A percentile compares a stretch with the other conserved stretches of the same genome.
These are phyloP conservation scores for Setophaga petechia DNA, from an alignment of 2,113 vertebrate species.

Conservation along the genomic window DNA sequence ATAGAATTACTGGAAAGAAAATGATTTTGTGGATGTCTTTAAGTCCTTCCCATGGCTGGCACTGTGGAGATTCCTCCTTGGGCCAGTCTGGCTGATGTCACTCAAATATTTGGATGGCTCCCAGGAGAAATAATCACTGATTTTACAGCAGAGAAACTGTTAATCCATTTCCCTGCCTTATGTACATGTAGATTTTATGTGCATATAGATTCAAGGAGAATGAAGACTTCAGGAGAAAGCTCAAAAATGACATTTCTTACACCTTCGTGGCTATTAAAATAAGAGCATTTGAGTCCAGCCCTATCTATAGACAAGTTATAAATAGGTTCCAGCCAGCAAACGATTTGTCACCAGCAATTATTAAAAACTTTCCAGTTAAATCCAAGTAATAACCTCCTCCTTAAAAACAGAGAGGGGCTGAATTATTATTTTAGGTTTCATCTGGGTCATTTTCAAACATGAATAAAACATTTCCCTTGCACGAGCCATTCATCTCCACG, in stretches of 20 bases:
- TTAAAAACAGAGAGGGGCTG: neutral
- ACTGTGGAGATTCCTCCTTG: neutral
- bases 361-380: neutral
- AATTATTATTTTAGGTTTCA: constrained; percentile 42
- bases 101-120: neutral
- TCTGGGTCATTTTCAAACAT: constrained; percentile 37
- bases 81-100: neutral
- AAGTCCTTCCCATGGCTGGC: neutral
- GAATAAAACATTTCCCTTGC: constrained; percentile 60
- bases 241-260: neutral
- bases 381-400: neutral
- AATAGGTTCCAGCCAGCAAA: neutral
- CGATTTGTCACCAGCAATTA: neutral
- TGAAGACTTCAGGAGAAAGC: neutral
- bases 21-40: neutral
- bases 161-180: neutral
- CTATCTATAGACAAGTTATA: neutral
- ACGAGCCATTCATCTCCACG: neutral
- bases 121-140: neutral
- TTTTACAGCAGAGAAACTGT: neutral
- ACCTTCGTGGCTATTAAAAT: neutral
- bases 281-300: neutral
- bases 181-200: neutral
- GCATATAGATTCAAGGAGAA: neutral
- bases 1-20: neutral